A percentile compares a stretch with the other conserved stretches of the same genome.
These are phyloP conservation scores for Sandelia bainsii DNA, from an alignment of 2,797 vertebrate genomes.

Conservation along the genomic window DNA sequence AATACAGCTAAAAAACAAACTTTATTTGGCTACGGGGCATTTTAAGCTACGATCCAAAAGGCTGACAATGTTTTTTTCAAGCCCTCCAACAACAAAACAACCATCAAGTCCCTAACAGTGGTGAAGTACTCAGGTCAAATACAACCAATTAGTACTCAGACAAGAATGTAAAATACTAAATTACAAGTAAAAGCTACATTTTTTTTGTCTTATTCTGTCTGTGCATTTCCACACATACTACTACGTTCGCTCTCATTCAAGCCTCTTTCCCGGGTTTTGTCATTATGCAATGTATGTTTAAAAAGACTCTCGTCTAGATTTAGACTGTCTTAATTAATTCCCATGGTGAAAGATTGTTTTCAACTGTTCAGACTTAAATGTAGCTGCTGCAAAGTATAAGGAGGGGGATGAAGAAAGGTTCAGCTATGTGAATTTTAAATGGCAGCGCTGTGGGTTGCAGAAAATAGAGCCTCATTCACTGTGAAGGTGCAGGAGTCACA, in stretches of 20 bases:
- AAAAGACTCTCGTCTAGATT: constrained; percentile 16
- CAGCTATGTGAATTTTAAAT: constrained; percentile 38
- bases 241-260: neutral
- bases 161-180: no score
- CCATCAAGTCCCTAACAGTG: no score
- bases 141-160: no score
- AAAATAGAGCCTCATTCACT: constrained; percentile 1
- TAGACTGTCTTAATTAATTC: constrained; percentile 66
- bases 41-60: constrained; percentile 11
- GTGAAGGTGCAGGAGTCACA: constrained; percentile 8
- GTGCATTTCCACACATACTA: neutral
- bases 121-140: no score
- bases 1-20: constrained; percentile 10
- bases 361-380: constrained; percentile 8
- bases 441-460: constrained; percentile 34
- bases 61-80: constrained; percentile 12
- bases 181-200: no score
- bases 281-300: constrained; percentile 9
- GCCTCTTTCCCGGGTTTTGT: constrained; percentile 14
- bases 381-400: constrained; percentile 4
- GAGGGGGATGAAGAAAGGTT: neutral
- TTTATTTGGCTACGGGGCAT: neutral
- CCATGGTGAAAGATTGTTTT: constrained; percentile 60
- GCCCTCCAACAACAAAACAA: neutral
- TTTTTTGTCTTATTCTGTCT: neutral